Percentiles rank a stretch among this genome's conserved stretches.
Evolutionary conservation across 2,888 invertebrate genomes (phyloP).

Genomic region (Conomelus anceps): DNA sequence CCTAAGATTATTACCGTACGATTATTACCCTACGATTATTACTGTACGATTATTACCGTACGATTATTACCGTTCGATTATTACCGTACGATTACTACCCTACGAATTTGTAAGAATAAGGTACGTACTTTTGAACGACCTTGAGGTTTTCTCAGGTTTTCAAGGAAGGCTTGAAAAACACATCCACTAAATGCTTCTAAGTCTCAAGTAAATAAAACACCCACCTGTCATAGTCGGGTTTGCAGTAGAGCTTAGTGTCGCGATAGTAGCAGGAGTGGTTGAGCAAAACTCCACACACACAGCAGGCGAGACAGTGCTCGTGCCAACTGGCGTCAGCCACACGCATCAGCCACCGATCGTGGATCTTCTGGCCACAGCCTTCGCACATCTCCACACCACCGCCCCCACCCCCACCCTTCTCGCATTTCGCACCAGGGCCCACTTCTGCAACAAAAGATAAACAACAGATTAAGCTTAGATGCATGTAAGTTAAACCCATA

Average conservation of each 20-base stretch:
- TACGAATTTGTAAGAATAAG: no score
- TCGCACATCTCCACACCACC: constrained; percentile 76
- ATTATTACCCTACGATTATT: no score
- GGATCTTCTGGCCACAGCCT: constrained; percentile 90
- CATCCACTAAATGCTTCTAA: not conserved
- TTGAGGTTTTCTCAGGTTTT: not conserved
- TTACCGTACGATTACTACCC: no score
- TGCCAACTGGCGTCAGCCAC: constrained; percentile 94
- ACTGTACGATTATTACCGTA: no score
- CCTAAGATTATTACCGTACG: no score
- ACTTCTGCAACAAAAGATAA: not conserved
- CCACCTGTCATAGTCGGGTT: constrained; percentile 93
- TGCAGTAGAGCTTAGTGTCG: constrained; percentile 92
- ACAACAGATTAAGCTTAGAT: no score
- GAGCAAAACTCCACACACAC: constrained; percentile 84
- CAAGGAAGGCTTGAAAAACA: not conserved
- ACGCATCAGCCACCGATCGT: constrained; percentile 90
- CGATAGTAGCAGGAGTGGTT: constrained; percentile 91
- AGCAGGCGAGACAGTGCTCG: constrained; percentile 92
- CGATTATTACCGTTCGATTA: no score
- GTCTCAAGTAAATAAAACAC: constrained; percentile 27
- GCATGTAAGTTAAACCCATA: no score
- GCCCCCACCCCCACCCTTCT: constrained; percentile 20
- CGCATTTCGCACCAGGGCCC: not conserved
- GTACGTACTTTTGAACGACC: no score